Evolutionary conservation across 2,888 invertebrate species (phyloP).

Genomic region (Tenodera sinensis): DNA sequence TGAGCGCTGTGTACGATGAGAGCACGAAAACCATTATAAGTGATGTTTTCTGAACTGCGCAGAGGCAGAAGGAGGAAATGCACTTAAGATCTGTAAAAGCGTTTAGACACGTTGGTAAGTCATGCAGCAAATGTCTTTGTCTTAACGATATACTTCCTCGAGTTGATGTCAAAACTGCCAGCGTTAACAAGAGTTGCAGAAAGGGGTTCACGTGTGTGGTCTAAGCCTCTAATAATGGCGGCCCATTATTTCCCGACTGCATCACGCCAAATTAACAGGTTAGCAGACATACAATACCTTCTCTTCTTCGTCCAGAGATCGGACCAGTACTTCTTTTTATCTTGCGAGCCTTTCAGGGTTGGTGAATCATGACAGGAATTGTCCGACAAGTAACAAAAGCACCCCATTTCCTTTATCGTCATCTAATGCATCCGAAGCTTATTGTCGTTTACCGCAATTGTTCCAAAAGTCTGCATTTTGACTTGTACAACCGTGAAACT

Average conservation of each 20-base stretch:
- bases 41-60: too few species aligned
- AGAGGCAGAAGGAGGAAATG: too few species aligned
- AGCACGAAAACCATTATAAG: too few species aligned
- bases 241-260: neutral
- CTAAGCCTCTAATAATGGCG: neutral
- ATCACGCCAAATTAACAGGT: neutral
- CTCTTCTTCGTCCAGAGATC: neutral
- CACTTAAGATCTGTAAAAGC: too few species aligned
- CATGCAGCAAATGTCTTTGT: neutral
- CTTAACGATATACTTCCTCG: neutral
- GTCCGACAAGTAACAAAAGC: neutral
- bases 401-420: neutral
- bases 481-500: neutral
- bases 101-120: neutral
- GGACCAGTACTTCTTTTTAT: neutral
- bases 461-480: neutral
- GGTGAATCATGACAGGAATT: neutral
- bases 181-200: neutral
- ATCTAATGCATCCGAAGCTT: neutral
- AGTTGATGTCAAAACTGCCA: neutral
- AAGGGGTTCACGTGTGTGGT: neutral
- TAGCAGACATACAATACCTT: neutral
- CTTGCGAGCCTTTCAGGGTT: neutral
- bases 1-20: too few species aligned
- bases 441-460: neutral